Percentiles rank a stretch among this genome's conserved stretches.
Conservation (phyloP, 1,140 invertebrate species). For the Papilio aristodemus region DNA sequence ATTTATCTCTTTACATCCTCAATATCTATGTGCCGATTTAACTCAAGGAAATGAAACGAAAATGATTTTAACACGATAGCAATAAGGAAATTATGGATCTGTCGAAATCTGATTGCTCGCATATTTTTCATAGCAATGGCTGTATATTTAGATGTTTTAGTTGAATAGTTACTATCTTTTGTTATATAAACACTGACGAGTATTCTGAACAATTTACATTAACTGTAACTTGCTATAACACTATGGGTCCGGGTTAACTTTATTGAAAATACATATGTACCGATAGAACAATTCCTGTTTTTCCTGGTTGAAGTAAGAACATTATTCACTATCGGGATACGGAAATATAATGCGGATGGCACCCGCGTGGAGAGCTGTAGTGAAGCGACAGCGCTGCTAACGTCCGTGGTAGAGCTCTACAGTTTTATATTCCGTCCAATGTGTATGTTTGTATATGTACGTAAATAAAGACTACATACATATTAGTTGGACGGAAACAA, state of each 20-base stretch:
- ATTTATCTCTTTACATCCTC: background rate
- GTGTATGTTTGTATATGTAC: background rate
- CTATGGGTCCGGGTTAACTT: background rate
- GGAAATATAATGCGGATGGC: no score
- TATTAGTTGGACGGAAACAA: background rate
- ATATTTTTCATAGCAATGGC: conserved; percentile 4
- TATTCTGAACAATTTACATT: background rate
- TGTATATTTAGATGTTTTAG: background rate
- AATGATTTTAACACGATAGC: background rate
- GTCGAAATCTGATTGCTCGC: background rate
- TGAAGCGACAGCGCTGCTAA: no score
- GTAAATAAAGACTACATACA: background rate
- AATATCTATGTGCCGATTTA: background rate
- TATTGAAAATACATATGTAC: background rate
- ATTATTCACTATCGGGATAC: no score
- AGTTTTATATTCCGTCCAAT: background rate
- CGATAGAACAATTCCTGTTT: no score
- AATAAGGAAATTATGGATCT: conserved; percentile 11
- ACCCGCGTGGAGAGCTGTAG: no score
- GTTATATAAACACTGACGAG: background rate
- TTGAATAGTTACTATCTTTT: background rate
- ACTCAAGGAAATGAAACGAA: background rate
- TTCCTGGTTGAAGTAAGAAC: no score
- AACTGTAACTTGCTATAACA: background rate
- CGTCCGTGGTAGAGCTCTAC: background rate